Evolutionary conservation across 35 echinoderm and acorn worm genomes (phyloP).

Genomic region (Heliocidaris tuberculata): DNA sequence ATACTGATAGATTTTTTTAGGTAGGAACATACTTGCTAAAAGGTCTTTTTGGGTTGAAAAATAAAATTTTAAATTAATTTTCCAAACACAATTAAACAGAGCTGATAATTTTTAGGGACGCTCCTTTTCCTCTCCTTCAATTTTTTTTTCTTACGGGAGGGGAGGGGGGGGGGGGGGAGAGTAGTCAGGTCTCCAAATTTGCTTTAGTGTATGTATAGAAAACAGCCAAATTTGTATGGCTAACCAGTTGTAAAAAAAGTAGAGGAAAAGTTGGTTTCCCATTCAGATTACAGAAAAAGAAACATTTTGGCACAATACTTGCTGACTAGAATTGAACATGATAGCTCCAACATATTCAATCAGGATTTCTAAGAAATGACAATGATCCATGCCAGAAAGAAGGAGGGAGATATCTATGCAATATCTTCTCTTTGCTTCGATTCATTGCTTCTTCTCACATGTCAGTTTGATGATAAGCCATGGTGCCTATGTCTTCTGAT

Average conservation of each 20-base stretch:
- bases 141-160: neutral
- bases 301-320: neutral
- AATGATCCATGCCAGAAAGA: neutral
- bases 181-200: too few relatives aligned
- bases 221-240: too few relatives aligned
- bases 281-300: too few relatives aligned
- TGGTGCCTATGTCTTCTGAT: neutral
- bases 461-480: neutral
- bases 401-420: neutral
- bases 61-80: neutral
- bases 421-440: neutral
- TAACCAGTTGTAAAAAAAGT: too few relatives aligned
- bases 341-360: neutral
- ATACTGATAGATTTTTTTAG: too few relatives aligned
- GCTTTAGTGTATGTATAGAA: too few relatives aligned
- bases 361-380: neutral
- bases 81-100: too few relatives aligned
- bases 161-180: too few relatives aligned
- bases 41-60: neutral
- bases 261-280: too few relatives aligned
- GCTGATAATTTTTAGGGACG: neutral
- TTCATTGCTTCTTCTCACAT: constrained; percentile 4
- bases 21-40: too few relatives aligned
- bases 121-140: neutral
- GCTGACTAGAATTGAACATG: neutral